Conservation (phyloP, 2,888 invertebrate genomes). For the Oligia latruncula region DNA sequence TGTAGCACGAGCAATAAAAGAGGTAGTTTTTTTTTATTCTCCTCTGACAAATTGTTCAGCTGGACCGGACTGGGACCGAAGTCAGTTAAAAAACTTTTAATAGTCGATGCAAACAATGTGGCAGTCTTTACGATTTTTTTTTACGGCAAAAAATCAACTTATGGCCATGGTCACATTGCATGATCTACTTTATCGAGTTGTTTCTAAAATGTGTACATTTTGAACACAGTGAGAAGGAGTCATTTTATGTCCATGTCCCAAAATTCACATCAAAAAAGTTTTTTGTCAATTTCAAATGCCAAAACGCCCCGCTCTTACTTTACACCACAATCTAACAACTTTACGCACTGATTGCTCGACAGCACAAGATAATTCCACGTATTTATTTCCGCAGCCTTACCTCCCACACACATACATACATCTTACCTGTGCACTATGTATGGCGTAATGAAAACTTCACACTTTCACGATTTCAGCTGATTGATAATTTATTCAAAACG, state of each 20-base stretch:
- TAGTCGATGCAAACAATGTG: neutral
- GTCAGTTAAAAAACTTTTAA: neutral
- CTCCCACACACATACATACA: slow-evolving; percentile 54
- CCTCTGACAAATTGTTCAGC: neutral
- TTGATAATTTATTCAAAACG: slow-evolving; percentile 58
- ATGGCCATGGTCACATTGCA: too few species aligned
- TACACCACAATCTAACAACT: slow-evolving; percentile 68
- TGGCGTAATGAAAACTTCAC: slow-evolving; percentile 74
- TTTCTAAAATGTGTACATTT: neutral
- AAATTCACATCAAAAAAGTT: neutral
- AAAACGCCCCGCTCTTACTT: slow-evolving; percentile 25
- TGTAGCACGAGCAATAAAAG: neutral
- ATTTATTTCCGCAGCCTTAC: slow-evolving; percentile 71
- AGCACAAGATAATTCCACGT: slow-evolving; percentile 66
- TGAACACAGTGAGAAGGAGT: neutral
- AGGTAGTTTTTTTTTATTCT: neutral
- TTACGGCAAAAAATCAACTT: neutral
- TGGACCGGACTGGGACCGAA: neutral
- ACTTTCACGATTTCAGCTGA: slow-evolving; percentile 75
- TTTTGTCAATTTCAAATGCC: neutral
- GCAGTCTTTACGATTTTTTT: too few species aligned
- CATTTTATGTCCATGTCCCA: accelerated
- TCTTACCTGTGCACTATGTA: slow-evolving; percentile 50
- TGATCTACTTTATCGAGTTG: neutral
- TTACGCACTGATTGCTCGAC: slow-evolving; percentile 77